phyloP scores from a whole-genome alignment of 1,140 invertebrate species.

The Oedothorax gibbosus region DNA sequence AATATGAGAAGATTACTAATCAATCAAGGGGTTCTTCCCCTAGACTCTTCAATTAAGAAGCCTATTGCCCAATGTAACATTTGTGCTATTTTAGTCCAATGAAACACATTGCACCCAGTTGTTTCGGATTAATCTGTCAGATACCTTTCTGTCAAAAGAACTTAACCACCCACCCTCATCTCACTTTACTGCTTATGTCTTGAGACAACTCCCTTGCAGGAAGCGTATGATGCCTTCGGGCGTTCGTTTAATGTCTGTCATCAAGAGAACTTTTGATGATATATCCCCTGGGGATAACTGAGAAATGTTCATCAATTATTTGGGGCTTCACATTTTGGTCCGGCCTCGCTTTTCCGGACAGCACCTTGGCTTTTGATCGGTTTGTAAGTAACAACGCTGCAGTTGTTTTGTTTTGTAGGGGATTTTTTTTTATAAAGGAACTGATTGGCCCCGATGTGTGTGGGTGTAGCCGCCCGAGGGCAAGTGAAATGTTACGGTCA shows the following conservation, averaged over 20 bases:
- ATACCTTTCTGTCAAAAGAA: background rate
- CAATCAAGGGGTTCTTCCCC: no score
- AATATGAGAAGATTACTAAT: no score
- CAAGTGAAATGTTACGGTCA: no score
- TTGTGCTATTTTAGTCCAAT: no score
- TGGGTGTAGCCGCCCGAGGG: no score
- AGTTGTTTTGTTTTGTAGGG: constrained; percentile 27
- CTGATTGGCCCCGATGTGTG: no score
- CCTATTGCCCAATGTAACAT: no score
- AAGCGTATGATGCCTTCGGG: constrained; percentile 34
- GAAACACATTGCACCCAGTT: no score
- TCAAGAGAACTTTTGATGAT: constrained; percentile 52
- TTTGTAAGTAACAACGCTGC: constrained; percentile 23
- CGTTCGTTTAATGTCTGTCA: constrained; percentile 58
- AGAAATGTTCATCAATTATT: constrained; percentile 58
- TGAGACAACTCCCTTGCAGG: background rate
- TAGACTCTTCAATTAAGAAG: no score
- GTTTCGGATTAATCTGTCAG: no score
- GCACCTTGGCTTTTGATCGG: constrained; percentile 19
- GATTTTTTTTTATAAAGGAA: background rate
- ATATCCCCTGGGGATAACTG: constrained; percentile 40
- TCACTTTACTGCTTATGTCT: background rate
- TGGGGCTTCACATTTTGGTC: constrained; percentile 7
- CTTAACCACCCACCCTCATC: constrained; percentile 1
- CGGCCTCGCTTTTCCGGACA: constrained; percentile 27